Evolutionary conservation across 2,888 invertebrate species (phyloP).

Genomic region (Harpalus rubripes): DNA sequence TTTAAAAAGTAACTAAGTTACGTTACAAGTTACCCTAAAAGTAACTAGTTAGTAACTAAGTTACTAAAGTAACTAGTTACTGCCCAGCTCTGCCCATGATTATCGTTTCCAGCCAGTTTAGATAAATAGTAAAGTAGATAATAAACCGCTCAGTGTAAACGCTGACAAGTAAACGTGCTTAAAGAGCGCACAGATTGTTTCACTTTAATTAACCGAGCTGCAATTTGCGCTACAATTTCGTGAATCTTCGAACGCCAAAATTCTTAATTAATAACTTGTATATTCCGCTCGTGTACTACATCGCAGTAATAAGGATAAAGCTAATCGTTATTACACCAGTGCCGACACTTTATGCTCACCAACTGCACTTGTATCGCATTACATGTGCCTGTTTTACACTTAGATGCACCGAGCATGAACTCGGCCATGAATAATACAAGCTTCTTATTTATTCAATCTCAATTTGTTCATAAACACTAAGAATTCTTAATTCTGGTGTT

Average conservation of each 20-base stretch:
- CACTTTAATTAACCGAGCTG: slow-evolving; percentile 54
- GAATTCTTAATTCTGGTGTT: too few species aligned
- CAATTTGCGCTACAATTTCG: slow-evolving; percentile 58
- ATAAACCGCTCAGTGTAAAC: slow-evolving; percentile 11
- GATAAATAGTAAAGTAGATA: not conserved
- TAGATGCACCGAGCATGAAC: not conserved
- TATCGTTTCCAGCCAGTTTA: not conserved
- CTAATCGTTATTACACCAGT: slow-evolving; percentile 60
- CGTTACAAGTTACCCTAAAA: too few species aligned
- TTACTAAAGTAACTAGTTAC: too few species aligned
- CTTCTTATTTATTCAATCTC: too few species aligned
- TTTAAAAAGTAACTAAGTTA: too few species aligned
- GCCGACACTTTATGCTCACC: slow-evolving; percentile 55
- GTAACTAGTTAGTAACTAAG: too few species aligned
- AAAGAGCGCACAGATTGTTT: slow-evolving; percentile 54
- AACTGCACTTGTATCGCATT: slow-evolving; percentile 41
- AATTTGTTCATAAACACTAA: too few species aligned
- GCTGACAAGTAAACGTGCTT: slow-evolving; percentile 24
- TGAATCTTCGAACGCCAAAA: slow-evolving; percentile 57
- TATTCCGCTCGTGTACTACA: slow-evolving; percentile 56
- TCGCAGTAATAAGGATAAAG: slow-evolving; percentile 61
- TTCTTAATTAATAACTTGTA: slow-evolving; percentile 65
- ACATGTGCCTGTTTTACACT: slow-evolving; percentile 41
- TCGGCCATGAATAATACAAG: not conserved
- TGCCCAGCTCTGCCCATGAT: too few species aligned